Evolutionary conservation across 2,113 vertebrate species (phyloP).

Genomic region (Arothron firmamentum): DNA sequence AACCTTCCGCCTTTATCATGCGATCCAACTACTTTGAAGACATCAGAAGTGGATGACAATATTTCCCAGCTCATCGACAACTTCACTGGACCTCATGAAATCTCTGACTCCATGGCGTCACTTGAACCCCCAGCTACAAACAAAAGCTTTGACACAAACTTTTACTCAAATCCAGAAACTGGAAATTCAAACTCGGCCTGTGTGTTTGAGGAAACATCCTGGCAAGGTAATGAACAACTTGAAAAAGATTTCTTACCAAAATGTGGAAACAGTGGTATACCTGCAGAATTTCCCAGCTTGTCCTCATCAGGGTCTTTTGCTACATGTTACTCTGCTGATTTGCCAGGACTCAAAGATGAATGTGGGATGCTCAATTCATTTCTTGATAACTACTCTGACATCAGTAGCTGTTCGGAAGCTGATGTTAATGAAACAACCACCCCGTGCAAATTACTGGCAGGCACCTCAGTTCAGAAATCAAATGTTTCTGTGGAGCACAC

Average conservation of each 20-base stretch:
- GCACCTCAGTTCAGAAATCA: conserved; percentile 22
- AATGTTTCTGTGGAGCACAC: conserved; percentile 19
- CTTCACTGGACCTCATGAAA: conserved; percentile 50
- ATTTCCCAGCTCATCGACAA: conserved; percentile 56
- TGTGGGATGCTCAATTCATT: conserved; percentile 43
- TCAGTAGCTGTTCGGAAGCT: conserved; percentile 70
- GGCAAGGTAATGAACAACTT: conserved; percentile 50
- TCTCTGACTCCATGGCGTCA: conserved; percentile 40
- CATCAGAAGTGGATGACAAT: conserved; percentile 49
- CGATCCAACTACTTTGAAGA: conserved; percentile 46
- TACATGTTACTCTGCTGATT: conserved; percentile 43
- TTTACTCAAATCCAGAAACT: conserved; percentile 34
- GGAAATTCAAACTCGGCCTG: conserved; percentile 48
- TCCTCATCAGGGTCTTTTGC: conserved; percentile 34
- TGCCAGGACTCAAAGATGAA: conserved; percentile 57
- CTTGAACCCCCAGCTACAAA: conserved; percentile 39
- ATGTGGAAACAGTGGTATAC: conserved; percentile 31
- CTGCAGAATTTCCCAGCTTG: conserved; percentile 33
- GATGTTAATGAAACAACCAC: conserved; percentile 45
- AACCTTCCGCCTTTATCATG: conserved; percentile 42
- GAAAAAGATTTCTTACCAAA: conserved; percentile 40
- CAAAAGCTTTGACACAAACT: conserved; percentile 48
- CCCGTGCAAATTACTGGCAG: conserved; percentile 48
- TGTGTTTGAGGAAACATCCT: conserved; percentile 50
- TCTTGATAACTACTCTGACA: conserved; percentile 66